These are phyloP conservation scores for Serranus cabrilla DNA, from an alignment of 2,797 vertebrate species.

Conservation along the genomic window DNA sequence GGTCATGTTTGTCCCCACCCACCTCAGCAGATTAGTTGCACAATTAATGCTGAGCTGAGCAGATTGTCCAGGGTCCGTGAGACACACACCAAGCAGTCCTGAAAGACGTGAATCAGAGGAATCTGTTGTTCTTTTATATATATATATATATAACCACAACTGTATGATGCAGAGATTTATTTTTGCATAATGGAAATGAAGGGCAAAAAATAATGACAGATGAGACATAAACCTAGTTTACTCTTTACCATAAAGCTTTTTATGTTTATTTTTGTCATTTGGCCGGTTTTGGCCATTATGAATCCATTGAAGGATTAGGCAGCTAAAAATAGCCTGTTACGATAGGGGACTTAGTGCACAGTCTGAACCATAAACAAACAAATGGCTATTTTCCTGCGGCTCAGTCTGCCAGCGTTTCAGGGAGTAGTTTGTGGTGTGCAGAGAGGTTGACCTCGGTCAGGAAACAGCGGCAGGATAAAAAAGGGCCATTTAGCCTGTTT, in stretches of 20 bases:
- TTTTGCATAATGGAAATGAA: conserved; percentile 45
- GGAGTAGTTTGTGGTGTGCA: conserved; percentile 78
- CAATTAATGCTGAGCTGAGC: conserved; percentile 36
- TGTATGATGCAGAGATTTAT: conserved; percentile 14
- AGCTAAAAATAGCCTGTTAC: conserved; percentile 79
- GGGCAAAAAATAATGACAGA: conserved; percentile 72
- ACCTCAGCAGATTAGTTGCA: conserved; percentile 59
- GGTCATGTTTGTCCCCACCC: conserved; percentile 51
- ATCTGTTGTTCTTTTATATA: neutral
- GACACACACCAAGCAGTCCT: conserved; percentile 7
- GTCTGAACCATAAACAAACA: conserved; percentile 81
- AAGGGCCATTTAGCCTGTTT: conserved; percentile 52
- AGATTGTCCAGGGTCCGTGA: conserved; percentile 19
- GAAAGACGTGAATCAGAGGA: conserved; percentile 11
- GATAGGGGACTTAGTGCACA: conserved; percentile 64
- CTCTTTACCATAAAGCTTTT: conserved; percentile 58
- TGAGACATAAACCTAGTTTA: conserved; percentile 73
- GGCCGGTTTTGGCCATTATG: conserved; percentile 77
- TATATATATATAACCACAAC: conserved; percentile 40
- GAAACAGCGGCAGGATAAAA: conserved; percentile 68
- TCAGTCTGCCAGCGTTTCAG: conserved; percentile 68
- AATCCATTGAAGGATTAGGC: conserved; percentile 84
- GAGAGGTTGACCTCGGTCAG: conserved; percentile 76
- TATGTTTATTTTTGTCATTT: conserved; percentile 72
- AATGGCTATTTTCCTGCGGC: conserved; percentile 64